Conservation (phyloP, 2,113 vertebrate genomes). For the Cariama cristata region DNA sequence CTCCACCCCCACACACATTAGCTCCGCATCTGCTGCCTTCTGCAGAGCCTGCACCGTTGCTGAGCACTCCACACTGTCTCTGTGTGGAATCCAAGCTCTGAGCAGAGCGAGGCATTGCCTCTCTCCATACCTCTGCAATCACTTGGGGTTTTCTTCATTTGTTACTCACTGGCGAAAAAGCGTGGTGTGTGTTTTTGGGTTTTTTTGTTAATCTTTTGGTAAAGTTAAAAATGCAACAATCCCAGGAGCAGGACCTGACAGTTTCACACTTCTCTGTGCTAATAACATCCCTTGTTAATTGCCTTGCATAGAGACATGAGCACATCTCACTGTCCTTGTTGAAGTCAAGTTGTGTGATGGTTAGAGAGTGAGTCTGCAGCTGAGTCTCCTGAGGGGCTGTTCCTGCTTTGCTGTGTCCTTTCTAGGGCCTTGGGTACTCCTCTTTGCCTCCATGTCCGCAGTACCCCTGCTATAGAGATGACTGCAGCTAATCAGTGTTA, state of each 20-base stretch:
- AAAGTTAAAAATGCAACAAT: not conserved
- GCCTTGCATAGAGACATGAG: not conserved
- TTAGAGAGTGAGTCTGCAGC: not conserved
- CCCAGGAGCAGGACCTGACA: not conserved
- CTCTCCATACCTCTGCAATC: not conserved
- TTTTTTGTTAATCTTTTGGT: not conserved
- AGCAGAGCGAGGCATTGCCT: not conserved
- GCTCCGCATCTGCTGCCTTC: conserved; percentile 45
- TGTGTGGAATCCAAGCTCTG: not conserved
- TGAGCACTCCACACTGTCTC: not conserved
- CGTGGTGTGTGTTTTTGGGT: no score
- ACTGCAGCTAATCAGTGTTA: not conserved
- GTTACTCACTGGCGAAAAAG: not conserved
- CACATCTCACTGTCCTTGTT: not conserved
- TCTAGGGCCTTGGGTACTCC: not conserved
- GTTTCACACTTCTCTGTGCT: not conserved
- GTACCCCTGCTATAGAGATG: not conserved
- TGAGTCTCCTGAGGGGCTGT: not conserved
- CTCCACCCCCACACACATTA: conserved; percentile 30
- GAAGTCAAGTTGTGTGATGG: not conserved
- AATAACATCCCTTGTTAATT: not conserved
- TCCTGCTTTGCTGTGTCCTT: not conserved
- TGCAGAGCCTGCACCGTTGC: not conserved
- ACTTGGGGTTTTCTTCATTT: not conserved
- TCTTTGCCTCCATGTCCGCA: not conserved